Base-by-base conservation (phyloP, 2,113 vertebrate species). In the Neogobius melanostomus region DNA sequence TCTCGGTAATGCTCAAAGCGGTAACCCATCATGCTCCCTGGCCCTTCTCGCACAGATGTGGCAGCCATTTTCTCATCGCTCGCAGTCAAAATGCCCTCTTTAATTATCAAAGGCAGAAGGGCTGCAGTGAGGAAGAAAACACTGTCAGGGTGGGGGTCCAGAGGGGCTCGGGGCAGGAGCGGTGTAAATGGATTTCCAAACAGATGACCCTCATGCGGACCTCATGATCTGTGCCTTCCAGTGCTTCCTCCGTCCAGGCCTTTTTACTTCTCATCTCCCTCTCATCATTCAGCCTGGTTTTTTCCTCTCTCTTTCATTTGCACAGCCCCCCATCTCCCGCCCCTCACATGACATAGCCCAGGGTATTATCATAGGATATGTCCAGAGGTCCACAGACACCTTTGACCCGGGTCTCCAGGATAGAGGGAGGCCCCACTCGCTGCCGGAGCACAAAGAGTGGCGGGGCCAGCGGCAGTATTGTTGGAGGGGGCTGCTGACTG, bases 171-270 rank as follows among this genome's bases (percentile, higher is more conserved):
- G 66, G 71, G 71, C 74, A 16, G 46, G 63, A n/a, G 46, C 69
- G 42, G 77, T 87, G 88, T 90, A 86, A 91, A 95, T 92, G 93
- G 93, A 92, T 95, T 95, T 94, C 88, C 90, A 89, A 94, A 93
- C 90, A 93, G 92, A 94, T 94, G 93, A 95, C 95, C 95, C 94
- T 93, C 92, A 85, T 93, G 93, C 92, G 95, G 92, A 93, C 94
- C 93, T 93, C 85, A 77, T 91, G 93, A 93, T 95, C 92, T 89
- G 91, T 93, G 91, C 88, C 89, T 87, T 75, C 76, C 91, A 88
- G 85, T 89, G 84, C 69, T 81, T 86, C 78, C 68, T 75, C 80
- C 81, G 85, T 64, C 72, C 82, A 72, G 79, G 80, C 76, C 83
- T 36, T 64, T 86, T 84, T 69, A 74, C 69, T 84, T 82, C 65